Conservation (phyloP, 2,888 invertebrate genomes). For the Parnassius glacialis region DNA sequence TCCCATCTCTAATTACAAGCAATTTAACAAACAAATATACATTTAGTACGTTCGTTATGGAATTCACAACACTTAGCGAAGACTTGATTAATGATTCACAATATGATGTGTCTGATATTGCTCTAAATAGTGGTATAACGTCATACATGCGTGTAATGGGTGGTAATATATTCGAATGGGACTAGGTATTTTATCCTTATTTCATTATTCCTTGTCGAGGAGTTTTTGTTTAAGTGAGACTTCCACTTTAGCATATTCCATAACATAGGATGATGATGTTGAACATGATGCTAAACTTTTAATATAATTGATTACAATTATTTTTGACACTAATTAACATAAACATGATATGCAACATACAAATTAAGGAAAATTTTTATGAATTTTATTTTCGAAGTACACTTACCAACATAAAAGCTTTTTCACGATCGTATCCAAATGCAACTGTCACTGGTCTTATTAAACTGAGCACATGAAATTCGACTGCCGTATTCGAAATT, state of each 20-base stretch:
- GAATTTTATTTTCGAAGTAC: background rate
- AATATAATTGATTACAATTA: no score
- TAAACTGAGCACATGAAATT: conserved; percentile 55
- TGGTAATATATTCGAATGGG: conserved; percentile 31
- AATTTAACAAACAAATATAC: conserved; percentile 18
- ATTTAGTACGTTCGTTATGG: conserved; percentile 28
- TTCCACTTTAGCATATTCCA: no score
- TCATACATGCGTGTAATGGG: conserved; percentile 35
- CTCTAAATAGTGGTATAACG: conserved; percentile 42
- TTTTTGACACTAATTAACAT: no score
- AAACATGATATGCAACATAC: no score
- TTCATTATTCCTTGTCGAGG: conserved; percentile 25
- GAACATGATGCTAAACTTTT: no score
- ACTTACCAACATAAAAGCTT: conserved; percentile 18
- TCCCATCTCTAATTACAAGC: conserved; percentile 4
- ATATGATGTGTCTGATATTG: conserved; percentile 36
- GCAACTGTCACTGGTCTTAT: conserved; percentile 66
- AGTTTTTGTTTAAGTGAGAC: background rate
- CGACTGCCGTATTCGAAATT: conserved; percentile 59
- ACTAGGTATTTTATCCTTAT: conserved; percentile 32
- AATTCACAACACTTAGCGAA: conserved; percentile 41
- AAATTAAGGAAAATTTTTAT: no score
- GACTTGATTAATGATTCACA: conserved; percentile 50
- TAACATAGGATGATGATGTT: no score
- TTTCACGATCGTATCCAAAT: conserved; percentile 53